A percentile compares a stretch with the other conserved stretches of the same genome.
Conservation (phyloP, 2,888 invertebrate species). For the Corythucha ciliata region DNA sequence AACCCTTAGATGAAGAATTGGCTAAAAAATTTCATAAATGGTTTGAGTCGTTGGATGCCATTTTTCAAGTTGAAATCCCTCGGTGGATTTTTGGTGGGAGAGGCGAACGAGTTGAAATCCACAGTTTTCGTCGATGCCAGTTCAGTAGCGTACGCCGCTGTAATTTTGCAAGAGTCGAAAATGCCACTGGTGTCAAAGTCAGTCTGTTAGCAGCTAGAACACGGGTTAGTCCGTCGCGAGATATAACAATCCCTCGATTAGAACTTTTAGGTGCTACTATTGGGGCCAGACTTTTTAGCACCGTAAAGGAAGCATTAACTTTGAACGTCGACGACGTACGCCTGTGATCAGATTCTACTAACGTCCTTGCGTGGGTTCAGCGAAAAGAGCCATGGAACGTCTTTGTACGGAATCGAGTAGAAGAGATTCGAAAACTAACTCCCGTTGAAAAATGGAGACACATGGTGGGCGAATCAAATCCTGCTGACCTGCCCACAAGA, state of each 20-base stretch:
- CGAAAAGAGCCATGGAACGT: slow-evolving; percentile 34
- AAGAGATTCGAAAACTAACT: slow-evolving; percentile 27
- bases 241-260: slow-evolving; percentile 38
- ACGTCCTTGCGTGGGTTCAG: slow-evolving; percentile 35
- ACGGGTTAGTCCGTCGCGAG: slow-evolving; percentile 35
- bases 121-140: slow-evolving; percentile 38
- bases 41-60: no score
- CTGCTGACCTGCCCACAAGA: slow-evolving; percentile 23
- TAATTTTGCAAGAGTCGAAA: slow-evolving; percentile 32
- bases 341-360: slow-evolving; percentile 37
- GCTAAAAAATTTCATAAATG: no score
- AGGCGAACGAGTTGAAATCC: slow-evolving; percentile 21
- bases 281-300: slow-evolving; percentile 32
- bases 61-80: slow-evolving; percentile 2
- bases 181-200: slow-evolving; percentile 24
- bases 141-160: slow-evolving; percentile 36
- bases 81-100: background rate
- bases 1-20: slow-evolving; percentile 10
- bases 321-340: no score
- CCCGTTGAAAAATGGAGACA: slow-evolving; percentile 33
- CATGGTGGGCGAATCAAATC: slow-evolving; percentile 37
- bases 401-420: slow-evolving; percentile 10
- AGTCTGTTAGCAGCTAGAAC: slow-evolving; percentile 35
- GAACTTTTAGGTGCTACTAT: slow-evolving; percentile 37
- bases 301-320: slow-evolving; percentile 24